Conservation (phyloP, 1,140 invertebrate species). For the Hyles euphorbiae region DNA sequence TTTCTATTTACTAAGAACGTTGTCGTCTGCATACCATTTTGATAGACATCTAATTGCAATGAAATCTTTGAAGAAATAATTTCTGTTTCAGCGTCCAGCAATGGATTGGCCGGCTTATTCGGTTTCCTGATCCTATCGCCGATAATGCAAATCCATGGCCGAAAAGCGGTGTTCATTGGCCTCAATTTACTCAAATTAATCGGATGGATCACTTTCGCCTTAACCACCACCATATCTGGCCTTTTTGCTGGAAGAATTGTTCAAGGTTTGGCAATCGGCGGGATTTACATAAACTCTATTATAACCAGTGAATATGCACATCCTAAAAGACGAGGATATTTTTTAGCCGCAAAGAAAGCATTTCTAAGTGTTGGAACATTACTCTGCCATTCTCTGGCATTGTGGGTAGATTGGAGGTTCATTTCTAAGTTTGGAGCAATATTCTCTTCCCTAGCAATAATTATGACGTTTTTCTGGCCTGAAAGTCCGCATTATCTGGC, state of each 20-base stretch:
- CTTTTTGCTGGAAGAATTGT: constrained; percentile 14
- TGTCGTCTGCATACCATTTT: no score
- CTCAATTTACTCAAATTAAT: constrained; percentile 12
- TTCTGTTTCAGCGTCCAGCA: constrained; percentile 32
- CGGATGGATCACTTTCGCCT: constrained; percentile 17
- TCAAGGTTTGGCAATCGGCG: constrained; percentile 16
- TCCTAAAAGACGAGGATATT: constrained; percentile 34
- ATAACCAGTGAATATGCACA: constrained; percentile 19
- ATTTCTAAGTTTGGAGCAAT: constrained; percentile 23
- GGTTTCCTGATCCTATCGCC: constrained; percentile 32
- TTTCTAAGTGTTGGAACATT: constrained; percentile 26
- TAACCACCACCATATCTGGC: constrained; percentile 5
- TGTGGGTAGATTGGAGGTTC: constrained; percentile 33
- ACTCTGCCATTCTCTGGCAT: constrained; percentile 24
- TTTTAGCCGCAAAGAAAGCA: constrained; percentile 31
- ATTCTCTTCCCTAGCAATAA: constrained; percentile 18
- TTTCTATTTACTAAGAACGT: no score
- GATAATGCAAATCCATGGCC: constrained; percentile 30
- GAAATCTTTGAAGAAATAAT: not conserved
- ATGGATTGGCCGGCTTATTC: constrained; percentile 28
- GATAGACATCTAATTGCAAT: no score
- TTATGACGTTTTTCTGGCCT: constrained; percentile 29
- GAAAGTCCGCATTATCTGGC: constrained; percentile 43
- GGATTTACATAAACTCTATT: constrained; percentile 14
- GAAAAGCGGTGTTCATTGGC: constrained; percentile 24